Conservation (phyloP, 2,888 invertebrate genomes). For the Polydrusus pterygomalis region DNA sequence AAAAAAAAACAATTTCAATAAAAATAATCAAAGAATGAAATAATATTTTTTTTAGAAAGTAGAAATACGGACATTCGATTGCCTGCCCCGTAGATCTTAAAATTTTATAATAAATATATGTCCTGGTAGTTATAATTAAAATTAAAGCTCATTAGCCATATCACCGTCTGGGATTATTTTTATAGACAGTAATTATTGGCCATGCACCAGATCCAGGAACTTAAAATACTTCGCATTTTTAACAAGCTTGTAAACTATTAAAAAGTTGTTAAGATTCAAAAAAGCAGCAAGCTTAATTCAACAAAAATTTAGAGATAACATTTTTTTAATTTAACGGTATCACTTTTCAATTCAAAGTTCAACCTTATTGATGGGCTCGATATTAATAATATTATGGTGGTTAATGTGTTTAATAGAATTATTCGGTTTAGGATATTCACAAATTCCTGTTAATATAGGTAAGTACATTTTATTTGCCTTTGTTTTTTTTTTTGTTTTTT, state of each 20-base stretch:
- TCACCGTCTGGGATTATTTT: constrained; percentile 50
- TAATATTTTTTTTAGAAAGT: too few species aligned
- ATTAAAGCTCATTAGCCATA: constrained; percentile 46
- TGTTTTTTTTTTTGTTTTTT: too few species aligned
- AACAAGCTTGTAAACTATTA: constrained; percentile 6
- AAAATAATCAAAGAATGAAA: too few species aligned
- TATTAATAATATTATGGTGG: constrained; percentile 19
- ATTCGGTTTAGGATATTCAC: constrained; percentile 10
- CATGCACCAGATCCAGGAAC: constrained; percentile 42
- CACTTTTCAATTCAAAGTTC: neutral
- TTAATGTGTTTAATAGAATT: constrained; percentile 22
- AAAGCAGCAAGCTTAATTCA: too few species aligned
- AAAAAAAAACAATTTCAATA: too few species aligned
- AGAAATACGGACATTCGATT: too few species aligned
- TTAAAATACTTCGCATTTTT: constrained; percentile 48
- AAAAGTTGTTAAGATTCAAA: neutral
- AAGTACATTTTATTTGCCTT: constrained; percentile 10
- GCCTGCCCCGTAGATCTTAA: neutral
- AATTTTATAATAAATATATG: neutral
- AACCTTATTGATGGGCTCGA: constrained; percentile 4
- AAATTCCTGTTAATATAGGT: constrained; percentile 35
- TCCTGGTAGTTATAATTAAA: constrained; percentile 43
- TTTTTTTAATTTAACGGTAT: too few species aligned
- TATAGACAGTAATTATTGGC: constrained; percentile 51
- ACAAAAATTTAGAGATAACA: too few species aligned